phyloP scores from a whole-genome alignment of 2,113 vertebrate species.

The Lophotis ruficrista region DNA sequence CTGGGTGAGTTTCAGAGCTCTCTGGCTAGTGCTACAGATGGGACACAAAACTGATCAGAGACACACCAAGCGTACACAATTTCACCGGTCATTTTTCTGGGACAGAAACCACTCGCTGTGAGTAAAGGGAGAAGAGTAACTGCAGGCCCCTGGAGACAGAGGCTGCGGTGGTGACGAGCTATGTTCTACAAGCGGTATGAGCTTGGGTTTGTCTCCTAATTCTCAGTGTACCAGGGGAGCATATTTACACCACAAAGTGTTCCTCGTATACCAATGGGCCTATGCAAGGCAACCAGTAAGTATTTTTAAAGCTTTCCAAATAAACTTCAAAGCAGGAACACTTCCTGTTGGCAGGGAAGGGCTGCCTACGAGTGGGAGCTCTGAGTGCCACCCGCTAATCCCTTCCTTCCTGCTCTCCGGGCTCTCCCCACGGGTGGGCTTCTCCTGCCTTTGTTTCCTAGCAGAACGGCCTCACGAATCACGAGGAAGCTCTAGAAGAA shows the following conservation, averaged over 20 bases:
- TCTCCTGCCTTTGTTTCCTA: background rate
- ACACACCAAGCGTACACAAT: background rate
- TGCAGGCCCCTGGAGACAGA: background rate
- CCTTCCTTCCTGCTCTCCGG: background rate
- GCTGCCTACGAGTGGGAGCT: background rate
- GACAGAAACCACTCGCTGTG: background rate
- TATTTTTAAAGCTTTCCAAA: conserved; percentile 36
- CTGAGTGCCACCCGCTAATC: background rate
- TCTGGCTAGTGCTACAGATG: background rate
- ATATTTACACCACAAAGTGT: conserved; percentile 28
- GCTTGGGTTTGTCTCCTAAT: background rate
- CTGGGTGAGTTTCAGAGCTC: background rate
- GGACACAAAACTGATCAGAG: background rate
- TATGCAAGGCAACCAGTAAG: background rate
- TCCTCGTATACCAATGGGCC: background rate
- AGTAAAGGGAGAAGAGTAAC: background rate
- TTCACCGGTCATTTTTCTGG: fast-evolving
- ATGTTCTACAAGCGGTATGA: background rate
- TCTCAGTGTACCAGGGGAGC: background rate
- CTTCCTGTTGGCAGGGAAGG: background rate
- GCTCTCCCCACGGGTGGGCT: background rate
- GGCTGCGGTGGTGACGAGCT: background rate
- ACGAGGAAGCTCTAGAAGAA: background rate
- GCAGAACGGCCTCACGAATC: background rate
- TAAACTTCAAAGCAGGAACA: background rate